Conservation (phyloP, 2,797 vertebrate genomes). For the Euthynnus affinis region DNA sequence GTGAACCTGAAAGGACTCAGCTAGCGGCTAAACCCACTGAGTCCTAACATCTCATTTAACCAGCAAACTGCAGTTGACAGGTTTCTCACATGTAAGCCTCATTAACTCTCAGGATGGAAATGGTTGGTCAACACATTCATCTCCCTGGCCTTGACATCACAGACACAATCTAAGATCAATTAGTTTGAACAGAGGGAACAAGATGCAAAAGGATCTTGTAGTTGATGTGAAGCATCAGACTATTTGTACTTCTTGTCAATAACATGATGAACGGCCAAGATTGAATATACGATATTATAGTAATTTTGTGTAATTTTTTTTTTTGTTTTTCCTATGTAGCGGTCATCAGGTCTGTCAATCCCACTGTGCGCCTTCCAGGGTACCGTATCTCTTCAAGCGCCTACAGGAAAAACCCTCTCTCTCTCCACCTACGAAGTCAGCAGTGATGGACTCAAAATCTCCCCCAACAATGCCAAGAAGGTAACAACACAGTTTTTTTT, state of each 20-base stretch:
- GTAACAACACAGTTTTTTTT: conserved; percentile 43
- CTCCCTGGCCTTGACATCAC: conserved; percentile 26
- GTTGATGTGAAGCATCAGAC: background rate
- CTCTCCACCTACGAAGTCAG: conserved; percentile 98
- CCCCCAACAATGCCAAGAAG: conserved; percentile 89
- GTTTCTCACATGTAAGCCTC: conserved; percentile 18
- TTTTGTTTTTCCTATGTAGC: conserved; percentile 78
- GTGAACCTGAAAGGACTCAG: background rate
- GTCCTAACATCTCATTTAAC: conserved; percentile 25
- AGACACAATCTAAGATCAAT: conserved; percentile 16
- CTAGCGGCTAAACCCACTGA: background rate
- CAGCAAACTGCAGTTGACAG: conserved; percentile 28
- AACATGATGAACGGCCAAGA: conserved; percentile 1
- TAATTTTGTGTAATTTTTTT: background rate
- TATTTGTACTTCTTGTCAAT: conserved; percentile 16
- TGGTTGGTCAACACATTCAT: conserved; percentile 46
- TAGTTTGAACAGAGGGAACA: conserved; percentile 23
- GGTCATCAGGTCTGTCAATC: conserved; percentile 89
- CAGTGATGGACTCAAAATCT: conserved; percentile 93
- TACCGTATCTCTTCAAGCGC: conserved; percentile 95
- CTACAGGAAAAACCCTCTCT: conserved; percentile 95
- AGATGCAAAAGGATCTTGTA: conserved; percentile 10
- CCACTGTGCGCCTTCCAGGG: conserved; percentile 97
- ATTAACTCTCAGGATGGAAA: conserved; percentile 34
- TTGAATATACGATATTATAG: background rate